phyloP scores from a whole-genome alignment of 2,797 vertebrate genomes.

The Sebastes miniatus region DNA sequence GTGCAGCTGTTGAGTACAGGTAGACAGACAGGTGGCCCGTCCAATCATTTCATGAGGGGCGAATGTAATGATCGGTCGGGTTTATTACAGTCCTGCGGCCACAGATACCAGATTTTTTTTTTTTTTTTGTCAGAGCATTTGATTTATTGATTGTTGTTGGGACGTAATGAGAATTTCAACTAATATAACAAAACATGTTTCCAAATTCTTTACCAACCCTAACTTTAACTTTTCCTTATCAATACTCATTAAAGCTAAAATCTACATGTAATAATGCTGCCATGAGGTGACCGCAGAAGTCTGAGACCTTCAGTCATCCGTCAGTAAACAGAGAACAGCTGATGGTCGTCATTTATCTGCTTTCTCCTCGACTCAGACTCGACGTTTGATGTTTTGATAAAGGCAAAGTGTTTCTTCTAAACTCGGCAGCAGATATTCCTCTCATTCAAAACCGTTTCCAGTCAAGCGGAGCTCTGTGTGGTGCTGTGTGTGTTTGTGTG shows the following conservation, averaged over 20 bases:
- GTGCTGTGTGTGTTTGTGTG: background rate
- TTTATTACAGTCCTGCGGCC: too few species aligned
- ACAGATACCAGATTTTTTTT: too few species aligned
- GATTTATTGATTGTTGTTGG: too few species aligned
- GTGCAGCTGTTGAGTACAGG: too few species aligned
- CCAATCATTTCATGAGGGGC: too few species aligned
- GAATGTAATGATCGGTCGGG: too few species aligned
- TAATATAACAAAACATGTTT: too few species aligned
- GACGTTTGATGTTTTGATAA: constrained; percentile 8
- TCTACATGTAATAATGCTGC: background rate
- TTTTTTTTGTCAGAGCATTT: too few species aligned
- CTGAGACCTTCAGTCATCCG: background rate
- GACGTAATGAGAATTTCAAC: too few species aligned
- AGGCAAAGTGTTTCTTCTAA: background rate
- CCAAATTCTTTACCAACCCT: too few species aligned
- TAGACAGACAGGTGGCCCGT: too few species aligned
- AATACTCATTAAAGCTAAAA: background rate
- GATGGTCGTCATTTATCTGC: background rate
- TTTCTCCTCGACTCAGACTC: background rate
- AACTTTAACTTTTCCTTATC: too few species aligned
- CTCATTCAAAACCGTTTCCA: background rate
- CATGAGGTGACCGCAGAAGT: background rate
- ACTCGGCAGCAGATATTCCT: background rate
- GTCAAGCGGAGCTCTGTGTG: background rate
- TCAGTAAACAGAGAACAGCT: background rate